Evolutionary conservation across 1,140 invertebrate species (phyloP).

Genomic region (Tribolium castaneum): DNA sequence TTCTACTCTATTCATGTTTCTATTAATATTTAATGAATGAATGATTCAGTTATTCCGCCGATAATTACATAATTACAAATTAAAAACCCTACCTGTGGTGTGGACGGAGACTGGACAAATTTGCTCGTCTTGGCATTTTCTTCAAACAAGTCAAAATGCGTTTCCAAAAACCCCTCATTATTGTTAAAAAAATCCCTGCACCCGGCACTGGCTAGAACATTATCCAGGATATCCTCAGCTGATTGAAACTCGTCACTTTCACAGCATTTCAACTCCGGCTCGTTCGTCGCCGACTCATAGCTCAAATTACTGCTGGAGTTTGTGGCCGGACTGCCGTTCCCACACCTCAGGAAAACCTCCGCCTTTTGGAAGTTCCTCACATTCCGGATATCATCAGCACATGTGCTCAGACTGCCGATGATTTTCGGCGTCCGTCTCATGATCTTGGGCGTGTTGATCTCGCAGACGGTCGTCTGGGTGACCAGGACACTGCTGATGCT

Average conservation of each 20-base stretch:
- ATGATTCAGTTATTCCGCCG: not conserved
- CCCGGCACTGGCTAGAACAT: conserved; percentile 60
- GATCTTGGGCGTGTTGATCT: conserved; percentile 66
- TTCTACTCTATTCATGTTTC: not conserved
- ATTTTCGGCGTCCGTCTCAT: conserved; percentile 76
- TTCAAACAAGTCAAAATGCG: conserved; percentile 58
- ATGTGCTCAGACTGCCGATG: conserved; percentile 72
- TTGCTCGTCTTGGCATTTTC: conserved; percentile 37
- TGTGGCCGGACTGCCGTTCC: conserved; percentile 32
- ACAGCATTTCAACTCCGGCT: conserved; percentile 46
- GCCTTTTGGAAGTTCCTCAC: conserved; percentile 69
- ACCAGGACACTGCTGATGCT: conserved; percentile 69
- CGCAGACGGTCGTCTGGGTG: conserved; percentile 39
- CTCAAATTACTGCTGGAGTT: conserved; percentile 65
- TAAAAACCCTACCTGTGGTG: conserved; percentile 43
- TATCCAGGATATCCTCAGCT: conserved; percentile 64
- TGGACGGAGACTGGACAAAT: conserved; percentile 27
- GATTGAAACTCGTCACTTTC: conserved; percentile 63
- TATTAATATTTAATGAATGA: conserved; percentile 11
- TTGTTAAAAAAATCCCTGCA: conserved; percentile 62
- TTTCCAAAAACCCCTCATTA: conserved; percentile 57
- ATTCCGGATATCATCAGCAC: conserved; percentile 73
- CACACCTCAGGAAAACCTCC: conserved; percentile 52
- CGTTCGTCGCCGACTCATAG: conserved; percentile 65
- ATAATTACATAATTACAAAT: not conserved